Base-by-base conservation (phyloP, 2,888 invertebrate species). In the Periphyllus acericola region DNA sequence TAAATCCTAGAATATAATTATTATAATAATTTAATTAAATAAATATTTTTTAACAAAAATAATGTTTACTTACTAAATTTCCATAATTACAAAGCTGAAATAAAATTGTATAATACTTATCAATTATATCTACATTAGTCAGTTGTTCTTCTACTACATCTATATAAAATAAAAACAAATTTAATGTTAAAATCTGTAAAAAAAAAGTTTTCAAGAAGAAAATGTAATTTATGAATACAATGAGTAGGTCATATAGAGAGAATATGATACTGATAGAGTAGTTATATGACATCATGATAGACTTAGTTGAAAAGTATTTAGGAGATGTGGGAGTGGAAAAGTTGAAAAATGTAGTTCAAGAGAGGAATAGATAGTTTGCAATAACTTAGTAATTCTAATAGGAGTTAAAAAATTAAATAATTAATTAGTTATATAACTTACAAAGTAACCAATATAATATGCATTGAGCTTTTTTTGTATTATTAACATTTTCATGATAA, bases 91-190 rank as follows among this genome's bases (percentile, higher is more conserved):
- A 74, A 25, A 81, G 87, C 29, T 32, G 40, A 81, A 87, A 87
- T 60, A 87, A 46, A 0, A 87, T 9, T 80, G 74, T 87, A 46
- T 74, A 87, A 81, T 87, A 87, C 9, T 81, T 81, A 81, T 87
- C 81, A 74, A 87, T 81, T 25, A 66, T 17, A 19, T 74, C 74
- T 19, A 87, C 40, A 81, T 81, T 34, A 72, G 80, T 81, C 60
- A 87, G 81, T 74, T 87, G 81, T 87, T 87, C 87, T 87, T 87
- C 87, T 46, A 87, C 74, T 2, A 87, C 80, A n/a, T 81, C 87
- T 87, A 32, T 34, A 68, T 3, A 71, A 25, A 66, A 9, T 32
- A 46, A 29, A 14, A 34, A 74, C 29, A n/a, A n/a, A 14, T 8
- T 6, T 32, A 72, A n/a, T n/a, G n/a, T n/a, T n/a, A n/a, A n/a